These are phyloP conservation scores for Cryptoprocta ferox DNA, from an alignment of 2,797 vertebrate genomes.

Conservation along the genomic window DNA sequence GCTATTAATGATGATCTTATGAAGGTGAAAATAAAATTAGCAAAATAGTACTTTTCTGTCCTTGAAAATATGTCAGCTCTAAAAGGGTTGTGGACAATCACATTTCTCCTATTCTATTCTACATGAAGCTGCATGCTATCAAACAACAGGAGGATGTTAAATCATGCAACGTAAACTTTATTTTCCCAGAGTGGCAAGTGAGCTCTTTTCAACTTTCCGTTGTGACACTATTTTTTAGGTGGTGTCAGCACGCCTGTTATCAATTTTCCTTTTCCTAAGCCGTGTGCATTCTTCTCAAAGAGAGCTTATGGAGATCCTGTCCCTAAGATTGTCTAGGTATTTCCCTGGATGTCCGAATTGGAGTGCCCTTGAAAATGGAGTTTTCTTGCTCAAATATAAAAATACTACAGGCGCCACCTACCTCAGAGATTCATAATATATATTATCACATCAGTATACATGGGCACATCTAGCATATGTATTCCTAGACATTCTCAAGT, in stretches of 20 bases:
- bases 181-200: constrained; percentile 46
- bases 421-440: background rate
- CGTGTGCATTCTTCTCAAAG: constrained; percentile 21
- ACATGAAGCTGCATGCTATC: background rate
- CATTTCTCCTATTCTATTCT: background rate
- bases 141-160: constrained; percentile 13
- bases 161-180: constrained; percentile 55
- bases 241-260: constrained; percentile 54
- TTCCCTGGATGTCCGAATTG: background rate
- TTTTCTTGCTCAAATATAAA: constrained; percentile 44
- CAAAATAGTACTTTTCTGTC: constrained; percentile 54
- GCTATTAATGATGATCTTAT: constrained; percentile 23
- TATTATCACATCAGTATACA: background rate
- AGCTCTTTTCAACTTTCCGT: constrained; percentile 70
- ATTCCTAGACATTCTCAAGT: background rate
- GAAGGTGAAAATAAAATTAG: constrained; percentile 68
- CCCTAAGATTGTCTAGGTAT: background rate
- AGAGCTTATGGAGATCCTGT: background rate
- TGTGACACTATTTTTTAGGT: constrained; percentile 56
- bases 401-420: background rate
- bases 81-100: background rate
- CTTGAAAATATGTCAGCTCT: background rate
- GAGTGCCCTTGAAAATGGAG: background rate
- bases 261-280: constrained; percentile 50
- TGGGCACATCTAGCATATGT: too few relatives aligned